Evolutionary conservation across 2,888 invertebrate species (phyloP).

Genomic region (Phengaris arion): DNA sequence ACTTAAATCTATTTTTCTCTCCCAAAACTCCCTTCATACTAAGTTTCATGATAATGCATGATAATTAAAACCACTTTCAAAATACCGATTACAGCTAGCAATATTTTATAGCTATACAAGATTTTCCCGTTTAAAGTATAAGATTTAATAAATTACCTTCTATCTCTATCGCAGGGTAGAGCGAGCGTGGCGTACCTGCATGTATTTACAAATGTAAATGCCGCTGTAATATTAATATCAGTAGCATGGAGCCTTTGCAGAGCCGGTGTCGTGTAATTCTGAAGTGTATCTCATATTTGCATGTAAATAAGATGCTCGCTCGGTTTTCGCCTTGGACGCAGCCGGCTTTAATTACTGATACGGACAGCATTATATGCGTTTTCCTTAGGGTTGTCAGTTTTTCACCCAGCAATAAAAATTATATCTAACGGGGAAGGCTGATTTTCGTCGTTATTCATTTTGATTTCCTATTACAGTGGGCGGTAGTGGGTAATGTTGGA

Average conservation of each 20-base stretch:
- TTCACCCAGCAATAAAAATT: no score
- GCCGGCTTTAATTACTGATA: slow-evolving; percentile 31
- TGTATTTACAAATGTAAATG: slow-evolving; percentile 25
- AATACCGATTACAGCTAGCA: no score
- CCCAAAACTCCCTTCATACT: no score
- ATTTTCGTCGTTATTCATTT: no score
- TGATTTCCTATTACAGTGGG: no score
- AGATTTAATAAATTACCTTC: neutral
- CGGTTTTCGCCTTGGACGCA: slow-evolving; percentile 31
- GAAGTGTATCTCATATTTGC: slow-evolving; percentile 43
- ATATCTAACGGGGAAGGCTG: no score
- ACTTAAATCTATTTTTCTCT: no score
- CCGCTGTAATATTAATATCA: slow-evolving; percentile 23
- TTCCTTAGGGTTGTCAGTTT: slow-evolving; percentile 6
- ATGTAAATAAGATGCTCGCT: slow-evolving; percentile 46
- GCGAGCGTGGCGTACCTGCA: slow-evolving; percentile 9
- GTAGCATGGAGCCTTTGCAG: slow-evolving; percentile 34
- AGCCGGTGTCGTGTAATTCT: slow-evolving; percentile 41
- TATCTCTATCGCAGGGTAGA: neutral
- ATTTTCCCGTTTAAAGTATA: no score
- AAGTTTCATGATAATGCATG: no score
- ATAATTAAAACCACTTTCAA: no score
- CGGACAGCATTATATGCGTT: slow-evolving; percentile 31
- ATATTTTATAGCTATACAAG: no score
- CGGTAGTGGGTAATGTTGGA: no score